Evolutionary conservation across 1,140 invertebrate genomes (phyloP).

Genomic region (Leptopilina clavipes): DNA sequence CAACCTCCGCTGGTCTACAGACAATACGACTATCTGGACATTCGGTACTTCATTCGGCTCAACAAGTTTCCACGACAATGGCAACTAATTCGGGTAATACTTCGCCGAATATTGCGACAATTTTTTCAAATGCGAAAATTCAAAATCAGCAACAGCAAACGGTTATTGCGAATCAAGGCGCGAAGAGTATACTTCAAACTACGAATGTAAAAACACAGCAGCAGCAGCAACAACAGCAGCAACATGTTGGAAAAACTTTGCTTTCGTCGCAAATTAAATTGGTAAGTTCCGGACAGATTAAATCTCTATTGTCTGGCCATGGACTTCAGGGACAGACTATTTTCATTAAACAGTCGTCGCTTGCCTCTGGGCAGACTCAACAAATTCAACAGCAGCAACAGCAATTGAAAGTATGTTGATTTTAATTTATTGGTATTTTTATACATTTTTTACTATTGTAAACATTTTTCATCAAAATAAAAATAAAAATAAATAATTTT

Average conservation of each 20-base stretch:
- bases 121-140: slow-evolving; percentile 65
- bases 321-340: slow-evolving; percentile 72
- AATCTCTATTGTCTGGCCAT: slow-evolving; percentile 70
- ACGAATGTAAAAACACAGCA: slow-evolving; percentile 69
- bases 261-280: slow-evolving; percentile 72
- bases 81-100: slow-evolving; percentile 46
- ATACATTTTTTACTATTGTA: not conserved
- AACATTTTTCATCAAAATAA: too few species aligned
- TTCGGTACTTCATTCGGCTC: slow-evolving; percentile 71
- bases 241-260: slow-evolving; percentile 71
- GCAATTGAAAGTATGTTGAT: slow-evolving; percentile 59
- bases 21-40: slow-evolving; percentile 76
- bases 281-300: slow-evolving; percentile 71
- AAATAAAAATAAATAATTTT: too few species aligned
- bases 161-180: slow-evolving; percentile 67
- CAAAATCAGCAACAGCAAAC: slow-evolving; percentile 65
- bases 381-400: slow-evolving; percentile 63
- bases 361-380: slow-evolving; percentile 64
- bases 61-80: slow-evolving; percentile 56
- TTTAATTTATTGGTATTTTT: not conserved
- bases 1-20: slow-evolving; percentile 74
- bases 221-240: slow-evolving; percentile 52
- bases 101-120: slow-evolving; percentile 63
- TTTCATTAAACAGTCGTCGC: slow-evolving; percentile 72
- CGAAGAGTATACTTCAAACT: slow-evolving; percentile 70